Percentiles rank a stretch among this genome's conserved stretches.
Evolutionary conservation across 2,797 vertebrate genomes (phyloP).

Genomic region (Oreochromis grahami): DNA sequence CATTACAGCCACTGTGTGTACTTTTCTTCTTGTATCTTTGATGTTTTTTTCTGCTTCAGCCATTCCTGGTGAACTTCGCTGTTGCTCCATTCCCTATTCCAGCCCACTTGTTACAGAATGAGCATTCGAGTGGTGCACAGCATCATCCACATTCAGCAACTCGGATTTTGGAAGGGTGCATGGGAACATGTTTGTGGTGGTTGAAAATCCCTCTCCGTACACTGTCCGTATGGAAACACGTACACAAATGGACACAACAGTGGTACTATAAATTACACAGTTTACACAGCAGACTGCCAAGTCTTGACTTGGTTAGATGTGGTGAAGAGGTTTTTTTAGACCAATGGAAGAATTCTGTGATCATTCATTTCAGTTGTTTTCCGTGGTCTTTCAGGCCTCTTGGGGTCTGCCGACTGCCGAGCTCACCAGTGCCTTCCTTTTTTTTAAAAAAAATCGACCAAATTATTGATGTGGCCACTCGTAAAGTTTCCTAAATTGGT

Average conservation of each 20-base stretch:
- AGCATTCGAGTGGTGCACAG: not conserved
- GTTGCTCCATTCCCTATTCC: not conserved
- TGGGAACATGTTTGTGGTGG: not conserved
- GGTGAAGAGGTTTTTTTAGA: not conserved
- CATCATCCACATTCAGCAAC: not conserved
- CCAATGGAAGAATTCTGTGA: not conserved
- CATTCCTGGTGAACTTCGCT: not conserved
- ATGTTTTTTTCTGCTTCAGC: not conserved
- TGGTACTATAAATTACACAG: not conserved
- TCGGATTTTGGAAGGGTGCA: not conserved
- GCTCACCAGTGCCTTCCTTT: not conserved
- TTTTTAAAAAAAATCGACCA: not conserved
- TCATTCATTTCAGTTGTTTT: not conserved
- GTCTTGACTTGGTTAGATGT: not conserved
- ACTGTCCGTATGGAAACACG: not conserved
- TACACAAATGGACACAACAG: not conserved
- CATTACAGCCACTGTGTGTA: not conserved
- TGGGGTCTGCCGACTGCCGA: not conserved
- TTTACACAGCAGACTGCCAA: not conserved
- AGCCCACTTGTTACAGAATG: not conserved
- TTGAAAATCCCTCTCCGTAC: not conserved
- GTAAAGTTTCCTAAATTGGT: not conserved
- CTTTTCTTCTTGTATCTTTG: not conserved
- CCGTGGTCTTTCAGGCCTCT: not conserved
- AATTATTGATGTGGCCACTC: not conserved